A percentile compares a stretch with the other conserved stretches of the same genome.
phyloP scores from a whole-genome alignment of 2,888 invertebrate species.

The Sisyra terminalis region DNA sequence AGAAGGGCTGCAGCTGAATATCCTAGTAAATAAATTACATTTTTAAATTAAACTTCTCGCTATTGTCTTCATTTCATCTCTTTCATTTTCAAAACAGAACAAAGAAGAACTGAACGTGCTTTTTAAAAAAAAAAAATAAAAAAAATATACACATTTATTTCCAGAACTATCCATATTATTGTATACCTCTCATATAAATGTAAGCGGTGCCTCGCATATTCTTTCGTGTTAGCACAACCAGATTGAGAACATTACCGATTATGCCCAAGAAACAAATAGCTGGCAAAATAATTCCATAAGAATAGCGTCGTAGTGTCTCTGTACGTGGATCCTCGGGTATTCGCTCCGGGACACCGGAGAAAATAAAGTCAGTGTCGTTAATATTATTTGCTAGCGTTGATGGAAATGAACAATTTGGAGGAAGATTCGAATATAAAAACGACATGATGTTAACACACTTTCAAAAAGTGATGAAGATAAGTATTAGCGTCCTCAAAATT shows the following conservation, averaged over 20 bases:
- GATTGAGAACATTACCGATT: slow-evolving; percentile 60
- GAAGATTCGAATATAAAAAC: too few species aligned
- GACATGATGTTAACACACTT: too few species aligned
- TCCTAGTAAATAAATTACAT: slow-evolving; percentile 29
- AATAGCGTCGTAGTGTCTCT: slow-evolving; percentile 36
- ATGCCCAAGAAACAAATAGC: slow-evolving; percentile 55
- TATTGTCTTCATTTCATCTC: background rate
- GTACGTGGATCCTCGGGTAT: slow-evolving; percentile 40
- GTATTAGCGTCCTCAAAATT: too few species aligned
- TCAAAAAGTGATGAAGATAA: too few species aligned
- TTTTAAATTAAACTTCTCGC: background rate
- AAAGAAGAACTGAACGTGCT: background rate
- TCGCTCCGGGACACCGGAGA: slow-evolving; percentile 16
- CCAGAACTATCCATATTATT: background rate
- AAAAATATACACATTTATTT: background rate
- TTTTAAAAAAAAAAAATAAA: background rate
- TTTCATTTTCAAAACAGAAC: background rate
- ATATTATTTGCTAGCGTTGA: background rate
- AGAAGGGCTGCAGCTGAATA: slow-evolving; percentile 63
- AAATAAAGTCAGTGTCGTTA: background rate
- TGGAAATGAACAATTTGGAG: slow-evolving; percentile 3
- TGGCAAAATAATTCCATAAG: slow-evolving; percentile 50
- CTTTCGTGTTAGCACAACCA: slow-evolving; percentile 57
- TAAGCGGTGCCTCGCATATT: slow-evolving; percentile 68
- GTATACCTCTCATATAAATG: slow-evolving; percentile 56